Base-by-base conservation (phyloP, 2,888 invertebrate species). In the Epinotia brunnichana region DNA sequence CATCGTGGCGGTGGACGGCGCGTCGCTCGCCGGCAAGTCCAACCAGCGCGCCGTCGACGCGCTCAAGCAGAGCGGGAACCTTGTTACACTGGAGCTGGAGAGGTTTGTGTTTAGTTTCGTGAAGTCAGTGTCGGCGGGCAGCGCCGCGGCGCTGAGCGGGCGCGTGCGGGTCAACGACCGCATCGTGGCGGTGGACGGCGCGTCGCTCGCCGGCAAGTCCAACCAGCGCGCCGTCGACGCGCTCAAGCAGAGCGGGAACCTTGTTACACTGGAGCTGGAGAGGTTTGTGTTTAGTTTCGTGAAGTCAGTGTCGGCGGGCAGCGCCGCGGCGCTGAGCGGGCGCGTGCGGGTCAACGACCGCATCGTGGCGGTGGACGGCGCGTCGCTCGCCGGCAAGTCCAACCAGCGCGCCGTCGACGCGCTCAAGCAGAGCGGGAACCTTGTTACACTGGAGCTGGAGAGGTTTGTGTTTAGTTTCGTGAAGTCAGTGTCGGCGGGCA, bases 21-120 rank as follows among this genome's bases (percentile, higher is more conserved):
- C 96, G 80, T 97, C 97, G 21, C 94, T 99, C 75, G 98, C 99
- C 87, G 99, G 99, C 77, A 98, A 97, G 89, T 98, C 98, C 69
- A 99, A 99, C 92, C 98, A 99, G 85, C 97, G 99, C 82, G 99
- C 99, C 0, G 99, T 99, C 0, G 98, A 99, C 88, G 97, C 99
- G 61, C 94, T 99, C 70, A 96, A 99, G 78, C 98, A 97, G 86
- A 99, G 99, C 74, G 99, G 99, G 2, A 97, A 96, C 82, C 95
- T 96, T 53, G 99, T 99, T 48, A 96, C 96, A 61, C 92, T 99
- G 15, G 97, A 98, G 79, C 91, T 99, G 77, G 98, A 98, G 84
- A 95, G 98, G 85, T 93, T 60, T 15, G 57, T 35, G 75, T n/a
- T n/a, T n/a, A n/a, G n/a, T n/a, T 99, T 99, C 92, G 99, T 99